A percentile compares a stretch with the other conserved stretches of the same genome.
phyloP scores from a whole-genome alignment of 2,888 invertebrate species.

The Hyppa rectilinea region DNA sequence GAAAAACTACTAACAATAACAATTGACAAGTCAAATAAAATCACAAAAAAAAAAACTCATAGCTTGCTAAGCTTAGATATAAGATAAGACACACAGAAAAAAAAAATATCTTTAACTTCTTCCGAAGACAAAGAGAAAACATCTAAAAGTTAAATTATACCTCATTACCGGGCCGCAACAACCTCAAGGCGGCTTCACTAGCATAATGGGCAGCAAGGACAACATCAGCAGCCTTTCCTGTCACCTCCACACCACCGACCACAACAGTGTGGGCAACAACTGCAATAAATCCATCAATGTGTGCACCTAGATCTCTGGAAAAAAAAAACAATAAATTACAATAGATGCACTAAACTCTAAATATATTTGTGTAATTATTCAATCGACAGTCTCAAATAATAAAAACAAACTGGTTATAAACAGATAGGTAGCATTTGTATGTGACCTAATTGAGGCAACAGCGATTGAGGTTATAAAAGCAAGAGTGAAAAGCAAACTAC shows the following conservation, averaged over 20 bases:
- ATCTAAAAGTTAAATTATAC: constrained; percentile 84
- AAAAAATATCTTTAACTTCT: constrained; percentile 4
- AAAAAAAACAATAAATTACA: constrained; percentile 64
- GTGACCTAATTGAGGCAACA: constrained; percentile 8
- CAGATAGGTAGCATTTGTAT: neutral
- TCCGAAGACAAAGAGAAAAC: constrained; percentile 36
- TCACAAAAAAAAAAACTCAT: neutral
- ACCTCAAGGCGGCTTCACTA: constrained; percentile 97
- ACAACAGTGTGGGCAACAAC: constrained; percentile 99
- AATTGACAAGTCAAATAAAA: neutral
- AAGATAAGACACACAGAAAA: neutral
- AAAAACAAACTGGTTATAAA: neutral
- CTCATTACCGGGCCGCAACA: constrained; percentile 97
- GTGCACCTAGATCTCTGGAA: constrained; percentile 98
- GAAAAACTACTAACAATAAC: neutral
- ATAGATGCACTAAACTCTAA: constrained; percentile 18
- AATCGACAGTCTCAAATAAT: neutral
- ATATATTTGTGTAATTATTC: constrained; percentile 5
- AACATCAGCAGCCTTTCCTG: constrained; percentile 98
- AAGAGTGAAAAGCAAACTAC: constrained; percentile 1
- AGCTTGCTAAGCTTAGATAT: neutral
- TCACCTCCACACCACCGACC: constrained; percentile 95
- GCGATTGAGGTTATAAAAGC: constrained; percentile 45
- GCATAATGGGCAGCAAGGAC: constrained; percentile 98
- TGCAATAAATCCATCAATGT: constrained; percentile 99